Conservation (phyloP, 2,113 vertebrate species). For the Chaenocephalus aceratus region DNA sequence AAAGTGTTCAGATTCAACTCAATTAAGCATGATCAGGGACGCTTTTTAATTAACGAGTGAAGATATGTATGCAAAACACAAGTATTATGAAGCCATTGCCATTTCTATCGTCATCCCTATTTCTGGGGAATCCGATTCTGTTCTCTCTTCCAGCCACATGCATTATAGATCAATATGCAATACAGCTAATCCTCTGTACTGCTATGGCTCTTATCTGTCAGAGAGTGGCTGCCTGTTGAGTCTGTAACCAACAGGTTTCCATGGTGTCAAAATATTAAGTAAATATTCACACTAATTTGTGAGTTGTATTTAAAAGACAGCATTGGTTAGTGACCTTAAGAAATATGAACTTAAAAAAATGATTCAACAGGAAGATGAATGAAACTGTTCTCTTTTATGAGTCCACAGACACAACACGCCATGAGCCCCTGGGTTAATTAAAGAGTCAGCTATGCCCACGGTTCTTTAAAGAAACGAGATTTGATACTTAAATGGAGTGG, state of each 20-base stretch:
- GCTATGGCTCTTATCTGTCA: conserved; percentile 29
- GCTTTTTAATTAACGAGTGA: conserved; percentile 6
- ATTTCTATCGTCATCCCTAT: conserved; percentile 55
- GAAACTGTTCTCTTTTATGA: not conserved
- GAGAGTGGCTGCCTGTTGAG: conserved; percentile 28
- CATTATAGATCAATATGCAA: conserved; percentile 67
- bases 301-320: not conserved
- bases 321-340: not conserved
- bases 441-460: not conserved
- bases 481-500: not conserved
- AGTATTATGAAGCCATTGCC: conserved; percentile 41
- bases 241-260: conserved; percentile 25
- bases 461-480: not conserved
- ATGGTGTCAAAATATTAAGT: conserved; percentile 6
- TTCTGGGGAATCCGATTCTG: conserved; percentile 52
- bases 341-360: not conserved
- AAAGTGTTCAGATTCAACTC: conserved; percentile 33
- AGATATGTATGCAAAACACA: conserved; percentile 32
- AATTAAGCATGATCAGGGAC: conserved; percentile 35
- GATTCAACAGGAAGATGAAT: not conserved
- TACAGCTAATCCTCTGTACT: conserved; percentile 21
- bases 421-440: not conserved
- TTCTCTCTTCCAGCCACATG: conserved; percentile 48
- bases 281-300: not conserved
- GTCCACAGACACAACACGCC: not conserved